phyloP scores from a whole-genome alignment of 2,113 vertebrate species.

The Pseudorectes ferrugineus region DNA sequence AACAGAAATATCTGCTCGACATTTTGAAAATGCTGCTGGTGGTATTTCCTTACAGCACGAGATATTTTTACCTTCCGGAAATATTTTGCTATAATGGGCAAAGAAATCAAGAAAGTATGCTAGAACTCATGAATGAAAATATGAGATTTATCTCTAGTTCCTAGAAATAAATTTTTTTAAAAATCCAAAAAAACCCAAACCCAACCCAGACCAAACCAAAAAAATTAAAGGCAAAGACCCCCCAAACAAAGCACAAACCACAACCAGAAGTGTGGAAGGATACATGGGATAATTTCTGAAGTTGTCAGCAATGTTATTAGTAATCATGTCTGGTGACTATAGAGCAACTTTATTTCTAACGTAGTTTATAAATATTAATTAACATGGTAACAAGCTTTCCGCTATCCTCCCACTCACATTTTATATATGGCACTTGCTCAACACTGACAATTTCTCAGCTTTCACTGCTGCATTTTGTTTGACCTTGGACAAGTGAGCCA shows the following conservation, averaged over 20 bases:
- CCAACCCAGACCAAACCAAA: neutral
- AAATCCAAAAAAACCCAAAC: fast-evolving
- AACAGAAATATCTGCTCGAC: neutral
- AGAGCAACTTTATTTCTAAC: neutral
- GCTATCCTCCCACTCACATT: neutral
- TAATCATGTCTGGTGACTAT: neutral
- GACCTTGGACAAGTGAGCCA: conserved; percentile 29
- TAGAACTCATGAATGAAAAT: neutral
- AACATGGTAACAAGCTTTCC: neutral
- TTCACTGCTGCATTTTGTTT: conserved; percentile 28
- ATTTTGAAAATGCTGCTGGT: neutral
- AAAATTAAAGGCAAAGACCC: neutral
- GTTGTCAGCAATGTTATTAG: neutral
- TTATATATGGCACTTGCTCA: neutral
- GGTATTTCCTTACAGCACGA: neutral
- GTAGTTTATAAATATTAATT: conserved; percentile 6
- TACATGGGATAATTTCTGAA: neutral
- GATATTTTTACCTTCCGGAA: neutral
- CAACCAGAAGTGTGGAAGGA: neutral
- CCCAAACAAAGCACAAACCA: neutral
- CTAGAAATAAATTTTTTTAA: neutral
- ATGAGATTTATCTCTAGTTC: neutral
- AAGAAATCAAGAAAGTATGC: neutral
- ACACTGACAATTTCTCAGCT: neutral
- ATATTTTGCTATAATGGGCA: neutral